Conservation (phyloP, 2,888 invertebrate species). For the Octonoba sinensis region DNA sequence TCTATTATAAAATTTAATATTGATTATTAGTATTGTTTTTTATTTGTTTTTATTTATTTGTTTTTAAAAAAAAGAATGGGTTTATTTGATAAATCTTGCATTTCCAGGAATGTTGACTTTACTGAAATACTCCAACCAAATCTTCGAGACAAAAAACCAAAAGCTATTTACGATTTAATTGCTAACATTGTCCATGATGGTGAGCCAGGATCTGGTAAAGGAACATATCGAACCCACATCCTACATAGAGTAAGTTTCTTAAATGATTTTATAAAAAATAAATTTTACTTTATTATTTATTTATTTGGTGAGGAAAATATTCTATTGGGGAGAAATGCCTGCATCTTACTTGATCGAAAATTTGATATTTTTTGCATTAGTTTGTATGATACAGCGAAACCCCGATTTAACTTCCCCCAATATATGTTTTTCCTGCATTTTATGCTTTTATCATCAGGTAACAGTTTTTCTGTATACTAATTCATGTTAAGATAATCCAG, state of each 20-base stretch:
- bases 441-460: too few species aligned
- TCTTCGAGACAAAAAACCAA: conserved; percentile 77
- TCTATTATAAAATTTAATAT: too few species aligned
- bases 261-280: background rate
- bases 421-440: too few species aligned
- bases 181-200: conserved; percentile 99
- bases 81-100: background rate
- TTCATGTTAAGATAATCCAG: too few species aligned
- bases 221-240: conserved; percentile 94
- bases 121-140: conserved; percentile 93
- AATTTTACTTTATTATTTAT: background rate
- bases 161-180: conserved; percentile 95
- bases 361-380: too few species aligned
- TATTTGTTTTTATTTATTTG: background rate
- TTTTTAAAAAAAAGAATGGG: background rate
- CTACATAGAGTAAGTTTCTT: conserved; percentile 78
- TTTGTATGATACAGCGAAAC: too few species aligned
- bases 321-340: too few species aligned
- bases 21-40: background rate
- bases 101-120: conserved; percentile 92
- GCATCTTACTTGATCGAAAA: too few species aligned
- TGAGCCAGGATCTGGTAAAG: conserved; percentile 84
- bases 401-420: too few species aligned
- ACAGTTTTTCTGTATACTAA: too few species aligned
- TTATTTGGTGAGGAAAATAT: background rate